These are phyloP conservation scores for Eleginops maclovinus DNA, from an alignment of 2,113 vertebrate genomes.

Conservation along the genomic window DNA sequence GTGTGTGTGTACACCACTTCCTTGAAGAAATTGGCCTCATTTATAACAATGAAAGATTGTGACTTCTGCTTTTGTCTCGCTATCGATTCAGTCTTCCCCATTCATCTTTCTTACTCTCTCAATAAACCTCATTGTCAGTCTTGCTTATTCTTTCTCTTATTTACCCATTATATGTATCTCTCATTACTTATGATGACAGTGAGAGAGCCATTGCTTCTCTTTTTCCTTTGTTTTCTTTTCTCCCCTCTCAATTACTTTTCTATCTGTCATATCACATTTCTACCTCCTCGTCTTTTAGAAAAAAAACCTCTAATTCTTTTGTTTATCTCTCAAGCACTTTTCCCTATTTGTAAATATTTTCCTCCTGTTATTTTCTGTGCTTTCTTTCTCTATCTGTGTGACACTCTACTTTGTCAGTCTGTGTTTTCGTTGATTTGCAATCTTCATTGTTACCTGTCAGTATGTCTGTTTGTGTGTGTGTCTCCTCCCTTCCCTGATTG, in stretches of 20 bases:
- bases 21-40: neutral
- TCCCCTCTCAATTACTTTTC: slow-evolving; percentile 18
- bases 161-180: slow-evolving; percentile 10
- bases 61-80: slow-evolving; percentile 21
- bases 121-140: slow-evolving; percentile 13
- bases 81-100: slow-evolving; percentile 30
- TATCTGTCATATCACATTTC: neutral
- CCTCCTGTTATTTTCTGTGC: neutral
- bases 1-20: too few relatives aligned
- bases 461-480: too few relatives aligned
- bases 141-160: slow-evolving; percentile 6
- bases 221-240: neutral
- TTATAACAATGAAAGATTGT: slow-evolving; percentile 39
- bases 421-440: slow-evolving; percentile 16
- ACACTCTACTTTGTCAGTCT: neutral
- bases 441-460: too few relatives aligned
- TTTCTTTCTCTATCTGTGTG: neutral
- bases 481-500: too few relatives aligned
- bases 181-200: slow-evolving; percentile 29
- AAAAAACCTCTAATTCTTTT: neutral
- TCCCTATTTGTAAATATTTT: neutral
- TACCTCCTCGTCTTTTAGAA: neutral
- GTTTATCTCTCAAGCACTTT: neutral
- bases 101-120: slow-evolving; percentile 30
- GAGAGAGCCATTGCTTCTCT: neutral